Evolutionary conservation across 2,888 invertebrate genomes (phyloP).

Genomic region (Anoplius nigerrimus): DNA sequence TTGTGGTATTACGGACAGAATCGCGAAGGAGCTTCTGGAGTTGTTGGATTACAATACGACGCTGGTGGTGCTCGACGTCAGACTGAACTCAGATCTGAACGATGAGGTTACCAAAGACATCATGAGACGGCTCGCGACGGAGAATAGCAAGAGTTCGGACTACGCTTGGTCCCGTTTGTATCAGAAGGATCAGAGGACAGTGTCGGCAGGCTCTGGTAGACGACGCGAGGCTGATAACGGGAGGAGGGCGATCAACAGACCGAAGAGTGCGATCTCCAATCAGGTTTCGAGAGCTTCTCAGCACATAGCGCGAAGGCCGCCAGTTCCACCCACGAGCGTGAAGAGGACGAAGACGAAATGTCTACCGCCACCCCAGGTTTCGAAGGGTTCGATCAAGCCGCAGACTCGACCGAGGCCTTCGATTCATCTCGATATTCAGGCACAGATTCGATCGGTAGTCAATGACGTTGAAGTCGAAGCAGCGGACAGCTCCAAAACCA

Average conservation of each 20-base stretch:
- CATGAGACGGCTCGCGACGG: conserved; percentile 55
- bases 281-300: conserved; percentile 49
- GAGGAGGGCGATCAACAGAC: conserved; percentile 32
- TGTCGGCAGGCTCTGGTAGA: conserved; percentile 46
- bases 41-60: conserved; percentile 81
- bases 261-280: conserved; percentile 51
- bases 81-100: conserved; percentile 79
- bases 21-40: conserved; percentile 78
- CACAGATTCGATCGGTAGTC: conserved; percentile 52
- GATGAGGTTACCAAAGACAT: conserved; percentile 76
- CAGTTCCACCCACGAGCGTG: conserved; percentile 18
- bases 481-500: background rate
- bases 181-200: conserved; percentile 52
- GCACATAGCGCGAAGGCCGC: conserved; percentile 35
- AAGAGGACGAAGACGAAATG: conserved; percentile 44
- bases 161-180: conserved; percentile 65
- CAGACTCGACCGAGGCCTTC: conserved; percentile 40
- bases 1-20: conserved; percentile 83
- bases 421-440: conserved; percentile 65
- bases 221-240: conserved; percentile 20
- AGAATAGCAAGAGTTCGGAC: conserved; percentile 50
- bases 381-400: background rate
- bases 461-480: conserved; percentile 10
- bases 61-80: conserved; percentile 82
- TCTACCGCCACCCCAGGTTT: conserved; percentile 8